Evolutionary conservation across 2,113 vertebrate species (phyloP).

Genomic region (Scytalopus superciliaris): DNA sequence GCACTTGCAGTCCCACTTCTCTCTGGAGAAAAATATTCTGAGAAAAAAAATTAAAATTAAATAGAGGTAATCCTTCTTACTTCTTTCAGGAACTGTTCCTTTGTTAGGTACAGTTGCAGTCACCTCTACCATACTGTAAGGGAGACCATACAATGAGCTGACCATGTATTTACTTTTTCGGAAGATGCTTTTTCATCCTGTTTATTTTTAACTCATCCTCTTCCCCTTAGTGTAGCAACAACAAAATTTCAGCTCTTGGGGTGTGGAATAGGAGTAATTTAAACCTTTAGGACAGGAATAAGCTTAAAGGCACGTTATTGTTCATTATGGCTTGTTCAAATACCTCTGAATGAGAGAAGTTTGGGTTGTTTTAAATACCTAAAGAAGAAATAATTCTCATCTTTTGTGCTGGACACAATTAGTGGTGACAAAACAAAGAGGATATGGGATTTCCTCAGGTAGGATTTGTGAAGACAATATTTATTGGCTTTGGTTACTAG

Average conservation of each 20-base stretch:
- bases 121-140: background rate
- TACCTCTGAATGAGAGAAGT: background rate
- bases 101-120: background rate
- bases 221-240: background rate
- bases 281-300: background rate
- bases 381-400: background rate
- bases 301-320: background rate
- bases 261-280: background rate
- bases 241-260: background rate
- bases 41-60: background rate
- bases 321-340: background rate
- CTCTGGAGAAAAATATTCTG: background rate
- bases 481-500: constrained; percentile 2
- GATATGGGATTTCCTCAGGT: constrained; percentile 29
- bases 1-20: background rate
- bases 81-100: background rate
- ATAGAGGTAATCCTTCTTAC: background rate
- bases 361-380: background rate
- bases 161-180: background rate
- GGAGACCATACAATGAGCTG: background rate
- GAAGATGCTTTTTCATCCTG: background rate
- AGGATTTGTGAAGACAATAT: background rate
- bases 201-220: background rate
- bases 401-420: background rate
- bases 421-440: background rate